phyloP scores from a whole-genome alignment of 1,140 invertebrate genomes.

The Tenebrio molitor region DNA sequence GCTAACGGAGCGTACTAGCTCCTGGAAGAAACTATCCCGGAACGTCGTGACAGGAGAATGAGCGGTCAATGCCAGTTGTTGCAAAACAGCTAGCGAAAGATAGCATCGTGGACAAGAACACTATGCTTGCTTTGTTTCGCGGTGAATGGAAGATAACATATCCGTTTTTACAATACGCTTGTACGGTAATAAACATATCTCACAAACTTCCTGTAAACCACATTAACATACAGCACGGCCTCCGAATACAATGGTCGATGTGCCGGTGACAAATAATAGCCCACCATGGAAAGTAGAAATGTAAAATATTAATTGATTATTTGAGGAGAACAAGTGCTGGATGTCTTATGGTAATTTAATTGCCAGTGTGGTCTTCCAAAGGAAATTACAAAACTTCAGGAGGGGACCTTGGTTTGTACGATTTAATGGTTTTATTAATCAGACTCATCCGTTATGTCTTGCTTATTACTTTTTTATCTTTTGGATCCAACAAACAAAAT shows the following conservation, averaged over 20 bases:
- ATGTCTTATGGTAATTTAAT: constrained; percentile 27
- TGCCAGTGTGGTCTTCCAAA: constrained; percentile 10
- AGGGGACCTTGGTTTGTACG: constrained; percentile 10
- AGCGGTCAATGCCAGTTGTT: constrained; percentile 31
- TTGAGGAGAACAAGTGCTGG: constrained; percentile 17
- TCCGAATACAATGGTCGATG: constrained; percentile 22
- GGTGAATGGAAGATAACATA: constrained; percentile 30
- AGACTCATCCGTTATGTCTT: background rate
- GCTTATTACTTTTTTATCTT: background rate
- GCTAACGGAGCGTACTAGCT: background rate
- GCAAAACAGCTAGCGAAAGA: constrained; percentile 19
- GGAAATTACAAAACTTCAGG: constrained; percentile 17
- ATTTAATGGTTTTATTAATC: constrained; percentile 27
- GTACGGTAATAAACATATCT: constrained; percentile 33
- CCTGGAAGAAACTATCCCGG: background rate
- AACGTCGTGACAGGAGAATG: constrained; percentile 5
- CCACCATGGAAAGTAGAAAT: constrained; percentile 30
- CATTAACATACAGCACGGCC: constrained; percentile 26
- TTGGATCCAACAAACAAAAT: no score
- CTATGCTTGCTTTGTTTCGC: constrained; percentile 12
- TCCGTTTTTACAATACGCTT: constrained; percentile 14
- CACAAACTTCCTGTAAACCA: constrained; percentile 26
- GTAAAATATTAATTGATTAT: constrained; percentile 31
- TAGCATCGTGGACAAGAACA: constrained; percentile 19
- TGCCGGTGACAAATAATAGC: constrained; percentile 14